phyloP scores from a whole-genome alignment of 1,140 invertebrate genomes.

The Augochlora pura region DNA sequence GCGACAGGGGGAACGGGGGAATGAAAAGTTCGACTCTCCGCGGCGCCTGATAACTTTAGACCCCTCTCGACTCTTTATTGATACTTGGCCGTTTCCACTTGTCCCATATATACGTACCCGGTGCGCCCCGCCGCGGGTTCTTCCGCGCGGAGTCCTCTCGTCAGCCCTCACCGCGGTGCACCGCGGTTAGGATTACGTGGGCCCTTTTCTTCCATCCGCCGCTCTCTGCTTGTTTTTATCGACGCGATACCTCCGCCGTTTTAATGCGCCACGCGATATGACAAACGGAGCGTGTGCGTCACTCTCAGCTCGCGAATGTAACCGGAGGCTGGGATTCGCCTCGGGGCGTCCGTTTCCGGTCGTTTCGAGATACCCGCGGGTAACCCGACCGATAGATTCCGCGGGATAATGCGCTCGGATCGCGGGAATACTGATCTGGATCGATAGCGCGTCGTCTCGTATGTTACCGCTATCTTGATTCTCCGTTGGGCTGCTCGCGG shows the following conservation, averaged over 20 bases:
- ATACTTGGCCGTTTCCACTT: slow-evolving; percentile 54
- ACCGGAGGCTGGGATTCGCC: neutral
- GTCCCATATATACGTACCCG: slow-evolving; percentile 54
- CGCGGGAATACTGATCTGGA: no score
- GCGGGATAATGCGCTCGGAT: no score
- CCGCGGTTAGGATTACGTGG: slow-evolving; percentile 26
- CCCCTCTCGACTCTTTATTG: slow-evolving; percentile 55
- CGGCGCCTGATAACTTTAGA: slow-evolving; percentile 60
- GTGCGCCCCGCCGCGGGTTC: slow-evolving; percentile 18
- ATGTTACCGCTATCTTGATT: no score
- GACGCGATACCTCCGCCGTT: neutral
- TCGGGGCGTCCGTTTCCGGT: neutral
- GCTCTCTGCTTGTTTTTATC: neutral
- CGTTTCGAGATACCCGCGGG: neutral
- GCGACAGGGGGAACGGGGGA: neutral
- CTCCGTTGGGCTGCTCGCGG: no score
- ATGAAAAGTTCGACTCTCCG: slow-evolving; percentile 47
- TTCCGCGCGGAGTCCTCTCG: neutral
- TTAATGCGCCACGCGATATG: neutral
- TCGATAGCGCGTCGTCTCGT: no score
- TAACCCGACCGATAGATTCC: no score
- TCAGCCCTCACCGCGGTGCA: neutral
- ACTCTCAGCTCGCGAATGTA: neutral
- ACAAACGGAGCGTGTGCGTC: neutral
- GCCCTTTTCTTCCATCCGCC: neutral